Evolutionary conservation across 2,797 vertebrate genomes (phyloP), one percentile per base, ranked within the genome.

Genomic region (Hylomyscus alleni): DNA sequence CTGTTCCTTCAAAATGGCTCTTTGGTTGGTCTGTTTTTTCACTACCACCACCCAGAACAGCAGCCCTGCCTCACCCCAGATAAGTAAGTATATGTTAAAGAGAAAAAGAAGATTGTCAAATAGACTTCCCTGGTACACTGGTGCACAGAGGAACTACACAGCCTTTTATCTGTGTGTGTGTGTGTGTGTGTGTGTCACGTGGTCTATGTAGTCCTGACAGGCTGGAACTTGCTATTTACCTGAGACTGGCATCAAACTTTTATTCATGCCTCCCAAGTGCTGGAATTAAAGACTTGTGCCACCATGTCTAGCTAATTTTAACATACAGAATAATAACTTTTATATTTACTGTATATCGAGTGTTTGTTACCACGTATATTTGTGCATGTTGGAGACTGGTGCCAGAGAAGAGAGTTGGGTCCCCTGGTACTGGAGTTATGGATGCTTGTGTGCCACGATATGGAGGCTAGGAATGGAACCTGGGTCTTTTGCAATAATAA

Each of bases 1-100:
- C 31, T 50, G 60, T 92, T 90, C 67, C 84, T 97, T 90, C 47
- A 56, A 31, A 87, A 65, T 58, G n/a, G 3, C 52, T 87, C 83
- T 65, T 56, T 37, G 60, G 37, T 40, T 73, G 50, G 85, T 90
- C 52, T 20, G 29, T 44, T 56, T 47, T 90, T 67, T 96, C 29
- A 62, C 26, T 34, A 54, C 67, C 58, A 62, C 13, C 52, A n/a
- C 3, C 20, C 5, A 9, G n/a, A 54, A 50, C 81, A 75, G 22
- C 26, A 44, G 12, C 54, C 19, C 72, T 19, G 14, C 24, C 65
- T 26, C 67, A 20, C 11, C 31, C 44, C 4, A 20, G 17, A 12
- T 6, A 69, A 50, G 37, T 6, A 69, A 50, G 37, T 93, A 83
- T 60, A 22, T 88, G 69, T 87, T 40, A 88, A 72, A 72, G 84